These are phyloP conservation scores for Gymnorhina tibicen DNA, from an alignment of 2,113 vertebrate genomes.

Conservation along the genomic window DNA sequence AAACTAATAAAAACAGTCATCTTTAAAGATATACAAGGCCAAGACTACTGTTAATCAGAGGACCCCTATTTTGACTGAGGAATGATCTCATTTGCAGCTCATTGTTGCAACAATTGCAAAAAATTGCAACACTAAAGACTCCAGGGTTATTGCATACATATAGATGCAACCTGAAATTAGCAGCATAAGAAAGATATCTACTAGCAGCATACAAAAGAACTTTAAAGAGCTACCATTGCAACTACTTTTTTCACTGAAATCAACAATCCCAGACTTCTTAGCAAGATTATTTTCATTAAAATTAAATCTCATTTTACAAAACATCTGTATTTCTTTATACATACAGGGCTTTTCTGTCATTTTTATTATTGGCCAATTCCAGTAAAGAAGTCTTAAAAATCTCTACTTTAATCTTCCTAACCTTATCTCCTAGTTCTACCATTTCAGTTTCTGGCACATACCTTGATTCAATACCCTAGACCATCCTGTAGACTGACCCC, in stretches of 20 bases:
- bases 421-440: not conserved
- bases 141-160: not conserved
- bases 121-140: not conserved
- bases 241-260: not conserved
- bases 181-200: not conserved
- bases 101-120: not conserved
- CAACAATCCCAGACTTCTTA: not conserved
- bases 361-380: not conserved
- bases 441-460: not conserved
- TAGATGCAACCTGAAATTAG: not conserved
- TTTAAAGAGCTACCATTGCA: not conserved
- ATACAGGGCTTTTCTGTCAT: not conserved
- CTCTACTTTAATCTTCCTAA: not conserved
- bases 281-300: not conserved
- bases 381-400: not conserved
- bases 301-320: not conserved
- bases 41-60: not conserved
- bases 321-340: not conserved
- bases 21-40: not conserved
- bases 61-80: not conserved
- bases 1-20: not conserved
- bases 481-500: not conserved
- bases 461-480: not conserved
- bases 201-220: not conserved
- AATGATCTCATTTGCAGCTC: not conserved